Percentiles rank a stretch among this genome's conserved stretches.
phyloP scores from a whole-genome alignment of 35 echinoderm and acorn worm species.

The Hemicentrotus pulcherrimus region DNA sequence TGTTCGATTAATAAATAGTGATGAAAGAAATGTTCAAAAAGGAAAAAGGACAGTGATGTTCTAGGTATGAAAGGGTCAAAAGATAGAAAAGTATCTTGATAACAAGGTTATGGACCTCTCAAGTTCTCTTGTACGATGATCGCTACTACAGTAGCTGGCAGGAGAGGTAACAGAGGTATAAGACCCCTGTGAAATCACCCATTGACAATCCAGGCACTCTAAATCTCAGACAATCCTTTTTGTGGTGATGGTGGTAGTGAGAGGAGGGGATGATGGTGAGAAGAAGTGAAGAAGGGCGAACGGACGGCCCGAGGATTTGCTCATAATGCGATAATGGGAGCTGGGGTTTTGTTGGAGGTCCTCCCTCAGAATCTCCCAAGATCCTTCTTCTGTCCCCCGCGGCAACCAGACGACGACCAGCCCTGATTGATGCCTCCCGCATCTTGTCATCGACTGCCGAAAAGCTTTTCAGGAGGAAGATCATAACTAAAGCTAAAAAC shows the following conservation, averaged over 20 bases:
- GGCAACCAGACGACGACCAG: slow-evolving; percentile 38
- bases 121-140: not conserved
- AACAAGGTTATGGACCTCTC: not conserved
- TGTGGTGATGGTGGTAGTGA: not conserved
- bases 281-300: not conserved
- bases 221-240: slow-evolving; percentile 8
- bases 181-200: slow-evolving; percentile 31
- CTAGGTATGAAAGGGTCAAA: not conserved
- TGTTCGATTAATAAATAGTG: not conserved
- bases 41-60: not conserved
- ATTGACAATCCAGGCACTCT: not conserved
- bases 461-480: slow-evolving; percentile 10
- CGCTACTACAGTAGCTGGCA: not conserved
- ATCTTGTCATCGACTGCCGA: not conserved
- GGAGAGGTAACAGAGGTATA: not conserved
- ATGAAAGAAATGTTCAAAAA: not conserved
- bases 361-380: slow-evolving; percentile 18
- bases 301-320: slow-evolving; percentile 24
- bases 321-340: slow-evolving; percentile 54
- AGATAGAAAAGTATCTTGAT: not conserved
- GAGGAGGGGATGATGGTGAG: not conserved
- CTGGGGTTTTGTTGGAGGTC: slow-evolving; percentile 33
- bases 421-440: slow-evolving; percentile 34
- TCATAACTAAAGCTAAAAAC: slow-evolving; percentile 19
- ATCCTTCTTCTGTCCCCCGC: slow-evolving; percentile 24